Evolutionary conservation across 2,113 vertebrate genomes (phyloP).

Genomic region (Nettapus auritus): DNA sequence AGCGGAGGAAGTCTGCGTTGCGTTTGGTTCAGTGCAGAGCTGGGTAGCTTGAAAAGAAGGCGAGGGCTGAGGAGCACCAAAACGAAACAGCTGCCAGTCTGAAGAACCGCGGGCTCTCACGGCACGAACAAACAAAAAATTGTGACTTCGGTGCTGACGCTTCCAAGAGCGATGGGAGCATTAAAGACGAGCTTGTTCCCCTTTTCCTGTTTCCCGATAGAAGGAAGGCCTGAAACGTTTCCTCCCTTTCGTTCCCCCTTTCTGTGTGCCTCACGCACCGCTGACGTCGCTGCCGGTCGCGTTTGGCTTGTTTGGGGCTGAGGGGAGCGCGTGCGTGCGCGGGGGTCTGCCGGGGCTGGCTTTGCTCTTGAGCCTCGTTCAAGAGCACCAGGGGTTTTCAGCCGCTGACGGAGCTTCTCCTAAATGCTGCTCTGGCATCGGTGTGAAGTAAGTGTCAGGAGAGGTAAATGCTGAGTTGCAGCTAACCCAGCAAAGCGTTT

Average conservation of each 20-base stretch:
- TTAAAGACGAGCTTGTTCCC: neutral
- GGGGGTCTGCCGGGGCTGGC: fast-evolving
- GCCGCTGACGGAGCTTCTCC: fast-evolving
- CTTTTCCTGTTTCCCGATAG: fast-evolving
- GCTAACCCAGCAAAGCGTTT: neutral
- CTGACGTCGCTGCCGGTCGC: fast-evolving
- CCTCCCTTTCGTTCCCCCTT: neutral
- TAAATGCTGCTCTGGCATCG: fast-evolving
- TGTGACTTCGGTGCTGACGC: neutral
- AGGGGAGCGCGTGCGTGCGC: neutral
- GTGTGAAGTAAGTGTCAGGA: neutral
- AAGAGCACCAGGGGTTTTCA: neutral
- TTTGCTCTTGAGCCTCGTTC: fast-evolving
- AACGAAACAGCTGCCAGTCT: neutral
- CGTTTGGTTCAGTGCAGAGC: neutral
- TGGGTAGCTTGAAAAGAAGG: neutral
- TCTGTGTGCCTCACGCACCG: fast-evolving
- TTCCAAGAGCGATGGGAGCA: neutral
- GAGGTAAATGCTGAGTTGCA: fast-evolving
- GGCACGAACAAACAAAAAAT: fast-evolving
- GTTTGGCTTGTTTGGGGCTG: neutral
- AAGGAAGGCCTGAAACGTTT: neutral
- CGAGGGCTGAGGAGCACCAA: neutral
- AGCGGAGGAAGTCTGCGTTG: neutral
- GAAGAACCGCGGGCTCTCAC: fast-evolving